These are phyloP conservation scores for Isichthys henryi DNA, from an alignment of 2,113 vertebrate genomes.

Conservation along the genomic window DNA sequence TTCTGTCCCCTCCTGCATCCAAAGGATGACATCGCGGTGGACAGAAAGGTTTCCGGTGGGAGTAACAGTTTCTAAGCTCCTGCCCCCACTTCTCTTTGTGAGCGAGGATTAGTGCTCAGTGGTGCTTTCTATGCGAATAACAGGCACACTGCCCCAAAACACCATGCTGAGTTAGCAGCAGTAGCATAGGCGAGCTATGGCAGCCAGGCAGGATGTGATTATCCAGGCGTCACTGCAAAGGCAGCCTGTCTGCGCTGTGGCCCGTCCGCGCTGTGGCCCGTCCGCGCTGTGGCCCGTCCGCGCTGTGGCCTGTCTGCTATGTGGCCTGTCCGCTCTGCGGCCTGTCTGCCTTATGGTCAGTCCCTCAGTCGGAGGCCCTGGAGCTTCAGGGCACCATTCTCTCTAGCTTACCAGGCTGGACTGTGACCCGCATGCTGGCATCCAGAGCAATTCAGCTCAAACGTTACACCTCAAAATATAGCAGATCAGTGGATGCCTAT, in stretches of 20 bases:
- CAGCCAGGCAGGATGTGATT: background rate
- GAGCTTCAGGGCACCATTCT: background rate
- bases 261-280: too few species aligned
- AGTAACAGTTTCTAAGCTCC: background rate
- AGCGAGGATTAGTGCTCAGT: background rate
- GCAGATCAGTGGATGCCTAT: background rate
- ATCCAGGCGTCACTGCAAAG: background rate
- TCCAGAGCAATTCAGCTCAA: background rate
- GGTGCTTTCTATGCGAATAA: background rate
- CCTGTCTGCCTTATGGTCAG: too few species aligned
- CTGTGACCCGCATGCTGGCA: background rate
- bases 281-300: too few species aligned
- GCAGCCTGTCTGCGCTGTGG: background rate
- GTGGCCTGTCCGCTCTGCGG: too few species aligned
- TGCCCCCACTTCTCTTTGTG: background rate
- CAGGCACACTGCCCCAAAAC: background rate
- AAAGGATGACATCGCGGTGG: background rate
- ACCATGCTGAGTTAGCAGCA: background rate
- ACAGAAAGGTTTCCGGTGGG: background rate
- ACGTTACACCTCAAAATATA: background rate
- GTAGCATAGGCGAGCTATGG: background rate
- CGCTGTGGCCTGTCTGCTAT: too few species aligned
- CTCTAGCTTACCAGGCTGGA: background rate
- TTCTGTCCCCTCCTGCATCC: background rate
- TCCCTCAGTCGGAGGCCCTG: background rate